These are phyloP conservation scores for Cynopterus brachyotis DNA, from an alignment of 2,113 vertebrate species.

Conservation along the genomic window DNA sequence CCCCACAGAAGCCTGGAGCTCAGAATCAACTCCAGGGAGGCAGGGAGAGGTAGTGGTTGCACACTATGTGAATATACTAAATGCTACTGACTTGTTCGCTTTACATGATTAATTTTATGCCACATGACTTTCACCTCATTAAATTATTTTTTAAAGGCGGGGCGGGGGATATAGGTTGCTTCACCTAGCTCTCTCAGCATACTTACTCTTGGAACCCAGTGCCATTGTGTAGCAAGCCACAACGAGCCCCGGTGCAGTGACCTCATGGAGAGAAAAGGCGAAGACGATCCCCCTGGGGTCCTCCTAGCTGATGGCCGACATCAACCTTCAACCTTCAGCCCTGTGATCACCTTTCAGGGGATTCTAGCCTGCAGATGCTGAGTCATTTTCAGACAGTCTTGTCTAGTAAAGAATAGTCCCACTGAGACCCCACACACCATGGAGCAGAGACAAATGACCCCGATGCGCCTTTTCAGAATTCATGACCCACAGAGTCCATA, in stretches of 20 bases:
- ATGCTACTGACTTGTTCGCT: background rate
- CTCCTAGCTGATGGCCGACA: background rate
- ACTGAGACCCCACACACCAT: background rate
- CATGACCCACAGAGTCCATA: background rate
- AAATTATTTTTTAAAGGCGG: background rate
- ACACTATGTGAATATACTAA: background rate
- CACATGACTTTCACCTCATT: background rate
- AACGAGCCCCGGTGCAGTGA: background rate
- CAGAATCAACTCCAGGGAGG: background rate
- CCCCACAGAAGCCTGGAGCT: background rate
- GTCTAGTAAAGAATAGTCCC: background rate
- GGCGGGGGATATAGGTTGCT: background rate
- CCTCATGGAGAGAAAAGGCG: rapidly evolving
- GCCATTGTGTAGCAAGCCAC: background rate
- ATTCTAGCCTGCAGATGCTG: background rate
- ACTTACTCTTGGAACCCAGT: background rate
- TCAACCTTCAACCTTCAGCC: background rate
- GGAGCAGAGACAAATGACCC: background rate
- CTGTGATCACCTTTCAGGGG: no score
- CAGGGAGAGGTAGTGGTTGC: background rate
- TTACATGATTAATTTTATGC: background rate
- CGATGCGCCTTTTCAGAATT: background rate
- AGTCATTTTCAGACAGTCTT: background rate
- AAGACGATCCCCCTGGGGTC: background rate
- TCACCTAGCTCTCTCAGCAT: background rate